Percentiles rank a stretch among this genome's conserved stretches.
Evolutionary conservation across 2,888 invertebrate species (phyloP).

Genomic region (Pheosia tremula): DNA sequence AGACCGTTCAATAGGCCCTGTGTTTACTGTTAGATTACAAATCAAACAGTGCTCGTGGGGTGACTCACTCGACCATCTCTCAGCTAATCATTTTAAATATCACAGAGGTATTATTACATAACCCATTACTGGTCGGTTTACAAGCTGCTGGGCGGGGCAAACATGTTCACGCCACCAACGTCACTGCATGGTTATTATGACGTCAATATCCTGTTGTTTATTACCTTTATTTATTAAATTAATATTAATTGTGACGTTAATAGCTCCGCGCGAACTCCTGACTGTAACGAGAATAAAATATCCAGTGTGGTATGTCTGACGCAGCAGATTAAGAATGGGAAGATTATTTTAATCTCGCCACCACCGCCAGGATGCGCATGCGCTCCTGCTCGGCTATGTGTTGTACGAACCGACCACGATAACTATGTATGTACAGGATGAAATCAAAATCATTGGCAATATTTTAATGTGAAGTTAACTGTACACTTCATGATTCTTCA

Average conservation of each 20-base stretch:
- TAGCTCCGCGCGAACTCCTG: conserved; percentile 14
- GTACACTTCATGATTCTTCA: too few species aligned
- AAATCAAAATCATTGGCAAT: too few species aligned
- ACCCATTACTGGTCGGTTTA: conserved; percentile 41
- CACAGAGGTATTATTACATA: conserved; percentile 74
- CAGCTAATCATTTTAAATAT: conserved; percentile 73
- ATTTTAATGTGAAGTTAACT: too few species aligned
- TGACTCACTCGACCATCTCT: conserved; percentile 64
- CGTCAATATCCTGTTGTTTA: conserved; percentile 5
- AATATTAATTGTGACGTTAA: background rate
- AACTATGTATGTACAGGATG: conserved; percentile 5
- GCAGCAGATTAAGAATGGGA: conserved; percentile 30
- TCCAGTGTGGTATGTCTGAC: conserved; percentile 29
- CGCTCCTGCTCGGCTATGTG: conserved; percentile 18
- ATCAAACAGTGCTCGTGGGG: conserved; percentile 56
- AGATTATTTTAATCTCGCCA: conserved; percentile 35
- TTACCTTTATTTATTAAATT: background rate
- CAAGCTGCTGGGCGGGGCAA: conserved; percentile 26
- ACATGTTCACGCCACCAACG: conserved; percentile 7
- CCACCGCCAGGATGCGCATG: conserved; percentile 27
- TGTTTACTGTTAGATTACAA: conserved; percentile 58
- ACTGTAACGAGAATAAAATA: conserved; percentile 30
- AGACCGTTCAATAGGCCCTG: conserved; percentile 36
- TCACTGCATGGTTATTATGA: conserved; percentile 3
- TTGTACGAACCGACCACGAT: conserved; percentile 36